Evolutionary conservation across 2,113 vertebrate species (phyloP).

Genomic region (Passerina amoena): DNA sequence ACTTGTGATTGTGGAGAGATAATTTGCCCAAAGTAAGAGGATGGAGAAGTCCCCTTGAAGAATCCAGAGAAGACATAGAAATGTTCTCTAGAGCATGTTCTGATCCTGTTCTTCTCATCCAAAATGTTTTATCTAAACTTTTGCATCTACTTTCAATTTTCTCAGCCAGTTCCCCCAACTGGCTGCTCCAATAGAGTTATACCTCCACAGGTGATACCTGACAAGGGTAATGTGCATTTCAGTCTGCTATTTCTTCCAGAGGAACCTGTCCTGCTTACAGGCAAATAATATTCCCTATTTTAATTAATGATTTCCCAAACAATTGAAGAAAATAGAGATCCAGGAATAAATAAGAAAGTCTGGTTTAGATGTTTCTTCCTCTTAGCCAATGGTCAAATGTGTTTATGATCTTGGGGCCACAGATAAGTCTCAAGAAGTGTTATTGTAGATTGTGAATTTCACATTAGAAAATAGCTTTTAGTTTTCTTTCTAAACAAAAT

Average conservation of each 20-base stretch:
- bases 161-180: not conserved
- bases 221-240: not conserved
- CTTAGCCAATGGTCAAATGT: not conserved
- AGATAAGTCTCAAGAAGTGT: not conserved
- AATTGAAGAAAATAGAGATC: not conserved
- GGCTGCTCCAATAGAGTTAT: not conserved
- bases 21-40: not conserved
- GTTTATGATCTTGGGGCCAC: not conserved
- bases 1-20: not conserved
- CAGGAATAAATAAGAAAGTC: not conserved
- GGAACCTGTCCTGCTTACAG: not conserved
- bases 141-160: not conserved
- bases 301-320: not conserved
- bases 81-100: rapidly evolving
- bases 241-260: not conserved
- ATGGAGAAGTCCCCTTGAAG: not conserved
- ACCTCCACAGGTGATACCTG: not conserved
- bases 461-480: not conserved
- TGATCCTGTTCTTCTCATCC: not conserved
- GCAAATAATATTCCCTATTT: not conserved
- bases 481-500: not conserved
- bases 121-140: not conserved
- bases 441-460: not conserved
- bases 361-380: not conserved
- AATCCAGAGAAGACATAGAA: not conserved